Evolutionary conservation across 1,140 invertebrate genomes (phyloP), one percentile per base, ranked within the genome.

Genomic region (Tetragonula clypearis): DNA sequence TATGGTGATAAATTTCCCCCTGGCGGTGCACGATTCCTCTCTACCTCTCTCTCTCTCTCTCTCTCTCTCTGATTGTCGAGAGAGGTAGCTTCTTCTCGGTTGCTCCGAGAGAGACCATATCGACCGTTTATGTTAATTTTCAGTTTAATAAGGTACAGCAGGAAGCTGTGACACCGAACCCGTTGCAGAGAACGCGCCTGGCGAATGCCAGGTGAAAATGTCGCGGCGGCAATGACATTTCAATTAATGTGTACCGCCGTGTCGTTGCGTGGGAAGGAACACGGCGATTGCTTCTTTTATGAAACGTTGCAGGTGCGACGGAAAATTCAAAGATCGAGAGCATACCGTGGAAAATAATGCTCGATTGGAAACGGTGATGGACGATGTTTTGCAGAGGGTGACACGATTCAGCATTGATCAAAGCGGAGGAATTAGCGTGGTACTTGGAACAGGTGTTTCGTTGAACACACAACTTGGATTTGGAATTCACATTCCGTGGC

Each of bases 1-100:
- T 93, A 94, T 93, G 92, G 93, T 93, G 93, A 94, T 94, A 94
- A 94, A 94, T 94, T 93, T 93, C 93, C 93, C 93, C 90, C 89
- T 93, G 93, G 93, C 93, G 86, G 86, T 93, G 92, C 93, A 94
- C 92, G 93, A 94, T 91, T 92, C 92, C 81, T 83, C 87, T 80
- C 77, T 53, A 35, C 71, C 66, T 49, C 73, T 72, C 65, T 79
- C 62, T 71, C 17, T 75, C 66, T 49, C 73, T 72, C 65, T 79
- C 62, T 71, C 17, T 23, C 9, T 41, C 66, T 41, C 21, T 77
- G 35, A 35, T 23, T n/a, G 58, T 41, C 53, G 17, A 19, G 19
- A 23, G 14, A 3, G n/a, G 62, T 58, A 68, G 62, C 58, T 56
- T 17, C 21, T 78, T 21, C 55, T 83, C 49, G 79, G 41, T 49